A percentile compares a stretch with the other conserved stretches of the same genome.
Evolutionary conservation across 2,888 invertebrate species (phyloP).

Genomic region (Lasius platythorax): DNA sequence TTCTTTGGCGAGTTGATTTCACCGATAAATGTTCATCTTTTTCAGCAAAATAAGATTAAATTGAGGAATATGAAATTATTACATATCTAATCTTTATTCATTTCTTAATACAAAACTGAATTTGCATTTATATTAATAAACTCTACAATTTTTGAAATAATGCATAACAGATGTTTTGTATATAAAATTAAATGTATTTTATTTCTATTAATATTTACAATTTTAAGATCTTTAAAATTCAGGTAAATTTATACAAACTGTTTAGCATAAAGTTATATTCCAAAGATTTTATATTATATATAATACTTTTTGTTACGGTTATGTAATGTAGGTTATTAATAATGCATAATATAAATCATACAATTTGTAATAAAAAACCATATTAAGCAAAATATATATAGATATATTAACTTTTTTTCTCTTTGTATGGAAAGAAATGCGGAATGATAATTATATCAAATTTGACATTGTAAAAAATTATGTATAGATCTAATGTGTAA

Average conservation of each 20-base stretch:
- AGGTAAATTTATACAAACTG: conserved; percentile 1
- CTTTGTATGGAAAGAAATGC: conserved; percentile 16
- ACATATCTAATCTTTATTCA: not conserved
- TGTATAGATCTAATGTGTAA: conserved; percentile 3
- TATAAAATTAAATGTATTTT: conserved; percentile 42
- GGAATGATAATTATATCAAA: conserved; percentile 5
- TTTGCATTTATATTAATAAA: not conserved
- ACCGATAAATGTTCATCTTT: not conserved
- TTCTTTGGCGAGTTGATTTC: conserved; percentile 6
- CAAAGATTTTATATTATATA: conserved; percentile 57
- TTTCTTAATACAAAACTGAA: conserved; percentile 1
- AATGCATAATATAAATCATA: conserved; percentile 47
- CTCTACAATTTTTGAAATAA: conserved; percentile 24
- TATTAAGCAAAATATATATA: conserved; percentile 58
- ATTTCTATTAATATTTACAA: conserved; percentile 1
- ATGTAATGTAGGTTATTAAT: conserved; percentile 58
- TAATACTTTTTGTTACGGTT: conserved; percentile 55
- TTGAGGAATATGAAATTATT: not conserved
- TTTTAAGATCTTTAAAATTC: conserved; percentile 18
- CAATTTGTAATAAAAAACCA: conserved; percentile 62
- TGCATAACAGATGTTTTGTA: conserved; percentile 36
- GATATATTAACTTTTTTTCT: conserved; percentile 60
- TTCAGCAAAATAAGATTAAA: not conserved
- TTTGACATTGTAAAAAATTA: not conserved
- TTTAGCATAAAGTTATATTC: conserved; percentile 22